phyloP scores from a whole-genome alignment of 2,113 vertebrate genomes.

The Sorex fumeus region DNA sequence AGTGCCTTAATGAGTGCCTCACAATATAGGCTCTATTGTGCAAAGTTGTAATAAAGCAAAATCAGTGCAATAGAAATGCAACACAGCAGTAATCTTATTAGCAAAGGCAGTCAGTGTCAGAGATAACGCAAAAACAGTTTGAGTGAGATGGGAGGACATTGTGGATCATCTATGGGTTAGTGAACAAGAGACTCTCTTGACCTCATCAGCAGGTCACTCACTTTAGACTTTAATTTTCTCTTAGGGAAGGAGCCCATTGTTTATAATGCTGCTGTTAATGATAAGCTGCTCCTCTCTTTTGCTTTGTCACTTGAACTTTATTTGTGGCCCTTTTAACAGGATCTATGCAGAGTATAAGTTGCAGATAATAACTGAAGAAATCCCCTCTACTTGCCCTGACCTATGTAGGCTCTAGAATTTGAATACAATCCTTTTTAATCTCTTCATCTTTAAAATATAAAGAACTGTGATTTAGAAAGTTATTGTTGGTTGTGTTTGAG shows the following conservation, averaged over 20 bases:
- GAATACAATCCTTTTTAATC: background rate
- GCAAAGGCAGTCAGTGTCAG: background rate
- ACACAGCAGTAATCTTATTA: slow-evolving; percentile 48
- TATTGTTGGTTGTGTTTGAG: too few species aligned
- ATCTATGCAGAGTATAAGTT: background rate
- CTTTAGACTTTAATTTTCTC: background rate
- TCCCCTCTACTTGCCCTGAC: background rate
- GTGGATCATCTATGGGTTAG: background rate
- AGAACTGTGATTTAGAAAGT: too few species aligned
- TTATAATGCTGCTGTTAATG: background rate
- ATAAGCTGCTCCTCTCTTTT: background rate
- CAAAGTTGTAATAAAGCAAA: slow-evolving; percentile 53
- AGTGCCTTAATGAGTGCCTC: slow-evolving; percentile 71
- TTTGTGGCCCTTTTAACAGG: background rate
- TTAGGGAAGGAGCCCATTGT: background rate
- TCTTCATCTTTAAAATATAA: background rate
- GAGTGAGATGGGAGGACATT: background rate
- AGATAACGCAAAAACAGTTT: background rate
- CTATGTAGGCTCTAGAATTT: background rate
- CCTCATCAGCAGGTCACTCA: background rate
- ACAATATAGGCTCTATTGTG: slow-evolving; percentile 37
- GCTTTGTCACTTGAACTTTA: background rate
- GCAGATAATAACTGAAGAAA: background rate
- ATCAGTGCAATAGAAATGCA: slow-evolving; percentile 50
- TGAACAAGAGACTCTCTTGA: background rate